Evolutionary conservation across 2,888 invertebrate genomes (phyloP), one percentile per base, ranked within the genome.

Genomic region (Mechanitis messenoides): DNA sequence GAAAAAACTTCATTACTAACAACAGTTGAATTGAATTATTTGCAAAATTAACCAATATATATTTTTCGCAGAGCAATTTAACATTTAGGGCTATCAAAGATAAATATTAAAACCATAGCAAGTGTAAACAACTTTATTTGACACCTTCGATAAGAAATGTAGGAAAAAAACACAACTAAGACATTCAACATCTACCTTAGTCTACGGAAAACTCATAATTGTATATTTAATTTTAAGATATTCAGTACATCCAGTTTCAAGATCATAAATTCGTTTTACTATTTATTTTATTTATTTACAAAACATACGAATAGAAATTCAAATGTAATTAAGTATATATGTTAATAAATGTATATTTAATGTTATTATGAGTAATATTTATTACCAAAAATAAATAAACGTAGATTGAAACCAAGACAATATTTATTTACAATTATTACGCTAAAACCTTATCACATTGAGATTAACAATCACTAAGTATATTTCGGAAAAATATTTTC

Each of bases 391-490:
- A 65, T 66, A 67, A 72, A 72, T 70, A 69, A 70, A 69, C 68
- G 54, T 67, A 60, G 58, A 63, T 61, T 57, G 60, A 65, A 69
- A 63, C 65, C 63, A 67, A 68, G 72, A 73, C 78, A 78, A 80
- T 75, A 73, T 76, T 79, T 79, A 82, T 83, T 78, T 80, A 79
- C 82, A 83, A 65, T 74, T 72, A 72, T 72, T 64, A 73, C 69
- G 67, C 68, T 72, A 69, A 64, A 67, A 69, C 64, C 66, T 68
- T 62, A 83, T 83, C 83, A 84, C 83, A 84, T 78, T 77, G 77
- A 79, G 78, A 81, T 78, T 71, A 71, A 68, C 66, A 59, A 65
- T 64, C 57, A 60, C 59, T 70, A 70, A 65, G 56, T 63, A 61
- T 58, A 62, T 59, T 59, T 54, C 58, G 60, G 63, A 68, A 66